A percentile compares a stretch with the other conserved stretches of the same genome.
Conservation (phyloP, 1,140 invertebrate genomes). For the Condylostylus longicornis region DNA sequence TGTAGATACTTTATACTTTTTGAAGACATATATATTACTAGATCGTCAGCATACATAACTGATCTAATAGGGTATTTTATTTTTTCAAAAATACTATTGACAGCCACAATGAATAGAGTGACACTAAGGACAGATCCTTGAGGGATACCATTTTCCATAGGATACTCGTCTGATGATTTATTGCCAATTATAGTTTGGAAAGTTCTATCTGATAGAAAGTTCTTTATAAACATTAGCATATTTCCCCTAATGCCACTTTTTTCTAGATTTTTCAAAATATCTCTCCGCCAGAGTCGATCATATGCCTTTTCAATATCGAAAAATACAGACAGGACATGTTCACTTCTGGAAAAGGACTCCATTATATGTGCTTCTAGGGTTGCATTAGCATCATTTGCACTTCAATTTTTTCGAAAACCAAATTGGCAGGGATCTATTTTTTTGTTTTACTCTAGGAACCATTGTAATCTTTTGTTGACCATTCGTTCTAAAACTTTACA, state of each 20-base stretch:
- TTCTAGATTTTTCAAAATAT: constrained; percentile 4
- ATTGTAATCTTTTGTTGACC: no score
- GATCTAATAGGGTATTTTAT: no score
- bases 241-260: constrained; percentile 4
- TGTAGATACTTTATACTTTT: neutral
- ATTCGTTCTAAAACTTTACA: constrained; percentile 10
- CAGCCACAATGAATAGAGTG: neutral
- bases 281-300: constrained; percentile 12
- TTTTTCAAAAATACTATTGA: no score
- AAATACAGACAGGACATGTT: constrained; percentile 12
- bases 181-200: constrained; percentile 5
- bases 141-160: constrained; percentile 7
- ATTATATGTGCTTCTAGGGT: constrained; percentile 6
- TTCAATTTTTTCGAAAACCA: constrained; percentile 12
- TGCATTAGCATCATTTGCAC: neutral
- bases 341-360: constrained; percentile 13
- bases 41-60: no score
- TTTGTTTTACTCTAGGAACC: constrained; percentile 8
- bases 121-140: constrained; percentile 3
- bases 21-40: no score
- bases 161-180: neutral
- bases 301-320: constrained; percentile 21
- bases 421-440: constrained; percentile 7
- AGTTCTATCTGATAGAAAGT: constrained; percentile 4
- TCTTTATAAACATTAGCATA: constrained; percentile 5